phyloP scores from a whole-genome alignment of 2,888 invertebrate genomes.

The Dynastes maya region DNA sequence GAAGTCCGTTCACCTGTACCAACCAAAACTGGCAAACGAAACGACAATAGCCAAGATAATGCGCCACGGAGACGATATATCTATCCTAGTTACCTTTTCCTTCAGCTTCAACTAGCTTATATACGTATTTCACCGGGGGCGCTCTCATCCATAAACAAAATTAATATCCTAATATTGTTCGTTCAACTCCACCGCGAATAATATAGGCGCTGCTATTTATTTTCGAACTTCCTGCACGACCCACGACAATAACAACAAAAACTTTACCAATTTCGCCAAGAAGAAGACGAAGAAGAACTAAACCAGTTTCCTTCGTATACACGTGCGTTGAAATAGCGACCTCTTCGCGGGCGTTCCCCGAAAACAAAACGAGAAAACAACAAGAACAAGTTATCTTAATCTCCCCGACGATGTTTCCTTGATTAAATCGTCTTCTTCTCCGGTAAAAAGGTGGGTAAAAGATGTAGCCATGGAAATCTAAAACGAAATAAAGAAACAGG shows the following conservation, averaged over 20 bases:
- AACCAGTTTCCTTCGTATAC: too few relatives aligned
- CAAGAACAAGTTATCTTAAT: constrained; percentile 22
- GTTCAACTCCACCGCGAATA: constrained; percentile 1
- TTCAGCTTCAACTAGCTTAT: not conserved
- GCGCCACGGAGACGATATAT: constrained; percentile 2
- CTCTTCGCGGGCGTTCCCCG: too few relatives aligned
- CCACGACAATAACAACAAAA: constrained; percentile 21
- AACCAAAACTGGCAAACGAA: not conserved
- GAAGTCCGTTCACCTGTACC: not conserved
- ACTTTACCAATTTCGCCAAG: constrained; percentile 19
- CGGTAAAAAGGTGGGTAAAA: constrained; percentile 1
- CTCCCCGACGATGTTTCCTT: not conserved
- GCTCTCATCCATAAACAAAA: not conserved
- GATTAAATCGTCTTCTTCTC: constrained; percentile 17
- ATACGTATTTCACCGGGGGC: not conserved
- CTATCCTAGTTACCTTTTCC: not conserved
- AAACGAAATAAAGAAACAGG: not conserved
- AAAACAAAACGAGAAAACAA: constrained; percentile 20
- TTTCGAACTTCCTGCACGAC: not conserved
- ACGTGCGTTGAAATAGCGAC: not conserved
- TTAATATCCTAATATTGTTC: constrained; percentile 15
- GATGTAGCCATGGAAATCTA: not conserved
- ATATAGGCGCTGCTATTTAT: constrained; percentile 5
- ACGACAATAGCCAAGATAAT: not conserved
- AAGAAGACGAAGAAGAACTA: not conserved